Conservation (phyloP, 2,113 vertebrate species). For the Rutilus rutilus region DNA sequence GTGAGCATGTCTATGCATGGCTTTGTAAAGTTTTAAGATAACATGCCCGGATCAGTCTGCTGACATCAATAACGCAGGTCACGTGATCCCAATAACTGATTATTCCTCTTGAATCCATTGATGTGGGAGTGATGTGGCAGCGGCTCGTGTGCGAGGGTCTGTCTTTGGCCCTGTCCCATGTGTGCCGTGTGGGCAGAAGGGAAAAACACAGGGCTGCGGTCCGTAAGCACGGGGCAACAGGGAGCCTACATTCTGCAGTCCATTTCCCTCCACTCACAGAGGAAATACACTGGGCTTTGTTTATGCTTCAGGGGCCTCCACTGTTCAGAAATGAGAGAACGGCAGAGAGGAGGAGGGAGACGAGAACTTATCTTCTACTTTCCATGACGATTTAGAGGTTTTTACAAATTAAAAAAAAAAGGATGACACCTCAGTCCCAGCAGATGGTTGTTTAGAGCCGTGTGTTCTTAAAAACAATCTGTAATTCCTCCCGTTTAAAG, state of each 20-base stretch:
- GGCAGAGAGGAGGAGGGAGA: conserved; percentile 16
- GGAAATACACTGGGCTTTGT: conserved; percentile 63
- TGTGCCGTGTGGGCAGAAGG: conserved; percentile 35
- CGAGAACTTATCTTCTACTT: conserved; percentile 38
- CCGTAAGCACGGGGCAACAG: conserved; percentile 64
- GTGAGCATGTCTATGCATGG: not conserved
- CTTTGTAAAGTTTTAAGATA: not conserved
- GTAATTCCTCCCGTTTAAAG: conserved; percentile 30
- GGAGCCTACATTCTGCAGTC: conserved; percentile 65
- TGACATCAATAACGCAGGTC: not conserved
- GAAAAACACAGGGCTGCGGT: conserved; percentile 11
- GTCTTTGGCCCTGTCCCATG: conserved; percentile 27
- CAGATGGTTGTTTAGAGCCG: conserved; percentile 34
- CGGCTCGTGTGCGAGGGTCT: not conserved
- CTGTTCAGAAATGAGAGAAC: conserved; percentile 68
- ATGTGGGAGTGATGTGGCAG: conserved; percentile 13
- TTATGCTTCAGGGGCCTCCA: conserved; percentile 75
- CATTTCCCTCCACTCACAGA: conserved; percentile 39
- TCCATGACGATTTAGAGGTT: conserved; percentile 34
- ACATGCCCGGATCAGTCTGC: not conserved
- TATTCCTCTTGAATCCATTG: not conserved
- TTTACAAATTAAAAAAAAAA: not conserved
- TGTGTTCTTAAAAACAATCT: conserved; percentile 33
- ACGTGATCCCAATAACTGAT: not conserved
- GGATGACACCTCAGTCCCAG: conserved; percentile 30